Evolutionary conservation across 2,113 vertebrate genomes (phyloP).

Genomic region (Dasyurus viverrinus): DNA sequence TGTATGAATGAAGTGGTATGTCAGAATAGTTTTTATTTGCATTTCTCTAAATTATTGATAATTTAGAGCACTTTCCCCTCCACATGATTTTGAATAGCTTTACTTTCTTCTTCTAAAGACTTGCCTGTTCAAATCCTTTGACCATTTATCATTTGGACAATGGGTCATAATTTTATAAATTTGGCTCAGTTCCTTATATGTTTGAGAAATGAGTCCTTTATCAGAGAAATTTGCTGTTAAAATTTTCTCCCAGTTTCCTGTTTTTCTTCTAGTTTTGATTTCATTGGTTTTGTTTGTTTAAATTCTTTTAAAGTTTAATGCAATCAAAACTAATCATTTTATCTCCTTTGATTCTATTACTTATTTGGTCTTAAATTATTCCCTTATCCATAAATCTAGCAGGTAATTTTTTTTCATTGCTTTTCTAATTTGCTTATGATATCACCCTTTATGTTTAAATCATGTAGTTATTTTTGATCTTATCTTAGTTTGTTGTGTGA

Average conservation of each 20-base stretch:
- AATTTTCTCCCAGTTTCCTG: background rate
- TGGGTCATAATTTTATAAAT: background rate
- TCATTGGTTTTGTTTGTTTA: background rate
- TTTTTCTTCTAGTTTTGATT: background rate
- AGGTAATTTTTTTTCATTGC: background rate
- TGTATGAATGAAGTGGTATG: background rate
- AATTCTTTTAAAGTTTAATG: background rate
- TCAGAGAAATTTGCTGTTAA: background rate
- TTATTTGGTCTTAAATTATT: background rate
- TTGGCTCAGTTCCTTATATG: background rate
- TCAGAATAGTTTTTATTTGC: background rate
- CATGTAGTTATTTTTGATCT: background rate
- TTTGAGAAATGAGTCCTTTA: background rate
- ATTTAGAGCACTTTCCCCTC: background rate
- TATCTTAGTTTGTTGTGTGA: background rate
- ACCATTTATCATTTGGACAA: background rate
- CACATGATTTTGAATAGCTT: background rate
- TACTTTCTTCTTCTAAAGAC: background rate
- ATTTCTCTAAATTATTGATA: background rate
- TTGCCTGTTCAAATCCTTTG: background rate
- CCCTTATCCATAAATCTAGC: background rate
- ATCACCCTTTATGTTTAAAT: background rate
- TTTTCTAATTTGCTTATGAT: background rate
- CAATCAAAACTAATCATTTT: background rate
- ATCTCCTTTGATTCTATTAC: background rate